phyloP scores from a whole-genome alignment of 1,140 invertebrate genomes.

The Linepithema humile region DNA sequence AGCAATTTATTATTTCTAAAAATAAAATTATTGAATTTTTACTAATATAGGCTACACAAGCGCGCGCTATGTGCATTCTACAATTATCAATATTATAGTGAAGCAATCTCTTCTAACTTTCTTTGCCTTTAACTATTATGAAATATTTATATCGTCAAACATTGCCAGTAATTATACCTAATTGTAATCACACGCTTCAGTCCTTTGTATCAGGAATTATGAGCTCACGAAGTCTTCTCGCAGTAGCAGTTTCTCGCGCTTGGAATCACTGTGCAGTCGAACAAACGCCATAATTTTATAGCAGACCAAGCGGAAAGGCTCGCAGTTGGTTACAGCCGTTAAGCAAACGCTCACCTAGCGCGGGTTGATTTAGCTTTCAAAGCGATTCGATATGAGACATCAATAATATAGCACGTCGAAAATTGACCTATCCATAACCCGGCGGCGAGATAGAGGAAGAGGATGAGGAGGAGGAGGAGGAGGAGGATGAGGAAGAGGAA shows the following conservation, averaged over 20 bases:
- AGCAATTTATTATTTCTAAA: background rate
- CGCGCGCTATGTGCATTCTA: background rate
- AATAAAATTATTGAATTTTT: background rate
- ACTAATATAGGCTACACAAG: no score
- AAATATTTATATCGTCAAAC: background rate
- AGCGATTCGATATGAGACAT: constrained; percentile 42
- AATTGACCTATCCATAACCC: constrained; percentile 54
- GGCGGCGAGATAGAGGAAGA: background rate
- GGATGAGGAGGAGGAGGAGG: background rate
- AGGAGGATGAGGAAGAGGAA: no score
- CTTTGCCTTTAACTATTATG: background rate
- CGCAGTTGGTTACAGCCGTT: background rate
- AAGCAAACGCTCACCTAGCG: constrained; percentile 29
- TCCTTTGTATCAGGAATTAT: background rate
- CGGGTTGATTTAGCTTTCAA: constrained; percentile 47
- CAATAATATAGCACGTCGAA: constrained; percentile 51
- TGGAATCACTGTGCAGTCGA: background rate
- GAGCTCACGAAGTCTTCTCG: background rate
- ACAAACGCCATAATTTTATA: constrained; percentile 31
- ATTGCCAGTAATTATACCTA: background rate
- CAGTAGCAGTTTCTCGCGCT: background rate
- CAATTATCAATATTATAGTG: background rate
- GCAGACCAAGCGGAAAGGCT: background rate
- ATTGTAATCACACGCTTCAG: background rate
- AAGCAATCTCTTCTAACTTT: background rate